These are phyloP conservation scores for Drosophila suzukii DNA, from an alignment of 1,140 invertebrate genomes.

Conservation along the genomic window DNA sequence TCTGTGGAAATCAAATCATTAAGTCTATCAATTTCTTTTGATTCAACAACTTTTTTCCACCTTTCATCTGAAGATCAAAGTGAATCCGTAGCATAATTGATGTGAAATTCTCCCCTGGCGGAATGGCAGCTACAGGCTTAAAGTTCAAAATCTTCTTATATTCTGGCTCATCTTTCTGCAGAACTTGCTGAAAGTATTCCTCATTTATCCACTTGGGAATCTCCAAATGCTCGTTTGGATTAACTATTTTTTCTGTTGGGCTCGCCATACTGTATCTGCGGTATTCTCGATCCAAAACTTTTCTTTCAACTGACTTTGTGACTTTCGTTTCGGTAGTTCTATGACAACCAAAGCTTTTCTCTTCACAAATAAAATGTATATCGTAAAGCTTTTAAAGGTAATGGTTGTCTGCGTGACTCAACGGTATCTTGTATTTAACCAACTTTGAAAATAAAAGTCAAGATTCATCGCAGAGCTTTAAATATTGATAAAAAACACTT, in stretches of 20 bases:
- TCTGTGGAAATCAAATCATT: constrained; percentile 23
- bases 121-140: constrained; percentile 66
- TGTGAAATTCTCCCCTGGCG: constrained; percentile 71
- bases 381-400: neutral
- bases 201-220: constrained; percentile 84
- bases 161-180: constrained; percentile 81
- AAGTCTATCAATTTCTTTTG: too few species aligned
- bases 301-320: neutral
- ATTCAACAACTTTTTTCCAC: constrained; percentile 14
- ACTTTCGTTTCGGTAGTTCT: neutral
- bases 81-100: constrained; percentile 69
- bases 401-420: neutral
- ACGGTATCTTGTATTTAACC: too few species aligned
- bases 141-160: constrained; percentile 66
- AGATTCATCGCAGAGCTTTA: neutral
- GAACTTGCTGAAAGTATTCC: constrained; percentile 80
- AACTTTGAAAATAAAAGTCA: neutral
- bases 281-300: neutral
- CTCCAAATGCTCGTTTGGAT: constrained; percentile 66
- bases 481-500: neutral
- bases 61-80: constrained; percentile 63
- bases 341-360: neutral
- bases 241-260: constrained; percentile 26
- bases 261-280: neutral
- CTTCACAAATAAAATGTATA: too few species aligned